Conservation (phyloP, 2,797 vertebrate genomes). For the Chelmon rostratus region DNA sequence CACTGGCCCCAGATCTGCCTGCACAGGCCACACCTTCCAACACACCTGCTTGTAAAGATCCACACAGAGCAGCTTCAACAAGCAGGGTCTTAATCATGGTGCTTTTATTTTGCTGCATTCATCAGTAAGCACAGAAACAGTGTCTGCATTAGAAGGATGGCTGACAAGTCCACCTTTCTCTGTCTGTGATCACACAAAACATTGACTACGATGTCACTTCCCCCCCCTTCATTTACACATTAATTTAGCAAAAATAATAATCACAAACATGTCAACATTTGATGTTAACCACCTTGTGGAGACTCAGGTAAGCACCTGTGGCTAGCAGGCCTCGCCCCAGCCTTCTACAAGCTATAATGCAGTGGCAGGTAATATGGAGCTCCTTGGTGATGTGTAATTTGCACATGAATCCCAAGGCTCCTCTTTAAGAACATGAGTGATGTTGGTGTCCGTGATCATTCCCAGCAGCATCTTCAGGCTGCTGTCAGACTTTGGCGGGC, state of each 20-base stretch:
- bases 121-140: conserved; percentile 25
- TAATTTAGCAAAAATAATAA: not conserved
- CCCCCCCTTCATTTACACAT: not conserved
- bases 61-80: conserved; percentile 19
- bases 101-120: conserved; percentile 62
- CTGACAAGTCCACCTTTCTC: conserved; percentile 46
- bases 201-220: not conserved
- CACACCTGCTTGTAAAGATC: conserved; percentile 58
- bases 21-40: conserved; percentile 54
- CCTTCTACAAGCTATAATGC: not conserved
- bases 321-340: conserved; percentile 45
- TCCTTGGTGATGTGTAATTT: conserved; percentile 39
- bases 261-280: conserved; percentile 37
- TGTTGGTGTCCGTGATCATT: not conserved
- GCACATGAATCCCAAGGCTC: conserved; percentile 59
- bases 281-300: conserved; percentile 18
- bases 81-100: not conserved
- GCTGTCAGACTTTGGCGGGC: not conserved
- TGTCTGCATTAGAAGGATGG: conserved; percentile 48
- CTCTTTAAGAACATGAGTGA: not conserved
- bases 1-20: not conserved
- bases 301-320: conserved; percentile 18
- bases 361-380: not conserved
- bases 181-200: conserved; percentile 34
- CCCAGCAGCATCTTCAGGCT: conserved; percentile 60